Conservation (phyloP, 2,797 vertebrate genomes). For the Diceros bicornis region DNA sequence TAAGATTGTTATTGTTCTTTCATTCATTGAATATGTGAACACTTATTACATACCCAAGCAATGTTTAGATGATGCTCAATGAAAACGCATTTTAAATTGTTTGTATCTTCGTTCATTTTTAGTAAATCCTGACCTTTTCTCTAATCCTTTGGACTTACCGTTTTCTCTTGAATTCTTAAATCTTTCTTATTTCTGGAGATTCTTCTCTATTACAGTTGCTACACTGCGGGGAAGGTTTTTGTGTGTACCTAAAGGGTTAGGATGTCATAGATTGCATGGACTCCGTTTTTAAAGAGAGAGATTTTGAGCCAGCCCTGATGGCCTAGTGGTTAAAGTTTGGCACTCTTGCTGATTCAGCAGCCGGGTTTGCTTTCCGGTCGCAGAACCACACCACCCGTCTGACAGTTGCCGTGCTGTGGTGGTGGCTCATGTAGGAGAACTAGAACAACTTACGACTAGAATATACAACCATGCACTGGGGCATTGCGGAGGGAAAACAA, state of each 20-base stretch:
- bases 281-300: background rate
- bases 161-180: background rate
- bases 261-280: background rate
- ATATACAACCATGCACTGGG: too few species aligned
- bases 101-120: slow-evolving; percentile 1
- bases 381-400: too few species aligned
- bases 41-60: background rate
- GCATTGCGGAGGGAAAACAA: too few species aligned
- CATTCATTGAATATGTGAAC: background rate
- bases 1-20: background rate
- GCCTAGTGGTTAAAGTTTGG: too few species aligned
- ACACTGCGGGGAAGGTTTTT: background rate
- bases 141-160: background rate
- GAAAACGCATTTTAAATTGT: background rate
- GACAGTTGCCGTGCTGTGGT: too few species aligned
- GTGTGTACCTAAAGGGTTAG: background rate
- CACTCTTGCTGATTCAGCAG: too few species aligned
- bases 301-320: background rate
- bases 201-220: background rate
- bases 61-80: background rate
- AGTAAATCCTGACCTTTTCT: background rate
- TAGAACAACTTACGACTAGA: too few species aligned
- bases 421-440: too few species aligned
- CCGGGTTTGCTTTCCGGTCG: too few species aligned
- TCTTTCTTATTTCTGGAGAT: background rate